phyloP scores from a whole-genome alignment of 2,888 invertebrate species.

The Meghimatium bilineatum region DNA sequence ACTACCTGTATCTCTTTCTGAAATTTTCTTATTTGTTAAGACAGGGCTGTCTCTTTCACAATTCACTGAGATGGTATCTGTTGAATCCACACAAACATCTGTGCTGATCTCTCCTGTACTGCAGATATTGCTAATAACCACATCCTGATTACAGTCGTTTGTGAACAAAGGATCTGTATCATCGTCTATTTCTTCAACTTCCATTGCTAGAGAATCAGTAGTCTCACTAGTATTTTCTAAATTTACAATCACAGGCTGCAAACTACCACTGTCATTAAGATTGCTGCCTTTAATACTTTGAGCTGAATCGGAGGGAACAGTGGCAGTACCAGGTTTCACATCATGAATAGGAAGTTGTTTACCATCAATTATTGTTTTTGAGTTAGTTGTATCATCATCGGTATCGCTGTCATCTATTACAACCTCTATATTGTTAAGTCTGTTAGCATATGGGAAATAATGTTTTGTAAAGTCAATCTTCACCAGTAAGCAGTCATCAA shows the following conservation, averaged over 20 bases:
- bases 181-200: slow-evolving; percentile 1
- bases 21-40: background rate
- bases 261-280: background rate
- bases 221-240: background rate
- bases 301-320: background rate
- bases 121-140: background rate
- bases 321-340: background rate
- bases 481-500: slow-evolving; percentile 36
- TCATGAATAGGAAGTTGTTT: background rate
- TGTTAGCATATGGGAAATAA: background rate
- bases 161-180: background rate
- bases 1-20: background rate
- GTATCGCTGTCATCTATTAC: slow-evolving; percentile 32
- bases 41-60: background rate
- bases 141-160: too few species aligned
- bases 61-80: background rate
- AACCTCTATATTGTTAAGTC: slow-evolving; percentile 22
- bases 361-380: background rate
- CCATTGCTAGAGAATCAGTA: background rate
- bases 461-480: slow-evolving; percentile 29
- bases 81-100: background rate
- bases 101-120: background rate
- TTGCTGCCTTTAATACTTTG: background rate
- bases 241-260: background rate
- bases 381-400: background rate